A percentile compares a stretch with the other conserved stretches of the same genome.
phyloP scores from a whole-genome alignment of 2,113 vertebrate species.

The Lutjanus erythropterus region DNA sequence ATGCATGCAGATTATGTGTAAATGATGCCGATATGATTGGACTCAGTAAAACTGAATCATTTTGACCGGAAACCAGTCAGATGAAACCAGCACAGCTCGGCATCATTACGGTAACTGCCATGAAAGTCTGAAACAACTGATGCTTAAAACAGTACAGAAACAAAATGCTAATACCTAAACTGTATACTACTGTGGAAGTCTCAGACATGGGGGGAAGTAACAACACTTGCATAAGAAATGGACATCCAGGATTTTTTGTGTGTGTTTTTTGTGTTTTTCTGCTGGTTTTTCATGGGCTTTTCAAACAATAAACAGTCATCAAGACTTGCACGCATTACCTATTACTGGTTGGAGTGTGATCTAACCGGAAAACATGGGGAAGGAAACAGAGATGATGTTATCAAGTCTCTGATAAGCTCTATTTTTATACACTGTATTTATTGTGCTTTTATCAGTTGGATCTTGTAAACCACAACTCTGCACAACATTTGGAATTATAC shows the following conservation, averaged over 20 bases:
- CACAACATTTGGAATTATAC: too few relatives aligned
- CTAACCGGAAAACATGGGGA: conserved; percentile 14
- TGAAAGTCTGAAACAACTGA: not conserved
- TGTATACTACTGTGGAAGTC: not conserved
- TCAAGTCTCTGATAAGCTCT: not conserved
- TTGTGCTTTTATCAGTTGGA: too few relatives aligned
- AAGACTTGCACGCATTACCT: not conserved
- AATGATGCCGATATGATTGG: conserved; percentile 11
- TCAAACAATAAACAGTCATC: conserved; percentile 1
- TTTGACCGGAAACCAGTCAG: conserved; percentile 40
- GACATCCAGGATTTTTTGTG: not conserved
- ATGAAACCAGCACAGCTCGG: conserved; percentile 10
- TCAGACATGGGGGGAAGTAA: not conserved
- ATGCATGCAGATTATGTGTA: not conserved
- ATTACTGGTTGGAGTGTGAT: not conserved
- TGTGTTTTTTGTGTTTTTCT: conserved; percentile 3
- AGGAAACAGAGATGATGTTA: not conserved
- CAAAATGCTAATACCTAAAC: not conserved
- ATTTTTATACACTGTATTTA: too few relatives aligned
- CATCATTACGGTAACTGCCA: not conserved
- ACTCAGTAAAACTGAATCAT: conserved; percentile 11
- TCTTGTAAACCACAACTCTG: too few relatives aligned
- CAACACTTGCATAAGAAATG: not conserved
- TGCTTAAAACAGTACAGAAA: not conserved
- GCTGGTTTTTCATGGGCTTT: conserved; percentile 26